phyloP scores from a whole-genome alignment of 2,888 invertebrate species.

The Cephalotes varians region DNA sequence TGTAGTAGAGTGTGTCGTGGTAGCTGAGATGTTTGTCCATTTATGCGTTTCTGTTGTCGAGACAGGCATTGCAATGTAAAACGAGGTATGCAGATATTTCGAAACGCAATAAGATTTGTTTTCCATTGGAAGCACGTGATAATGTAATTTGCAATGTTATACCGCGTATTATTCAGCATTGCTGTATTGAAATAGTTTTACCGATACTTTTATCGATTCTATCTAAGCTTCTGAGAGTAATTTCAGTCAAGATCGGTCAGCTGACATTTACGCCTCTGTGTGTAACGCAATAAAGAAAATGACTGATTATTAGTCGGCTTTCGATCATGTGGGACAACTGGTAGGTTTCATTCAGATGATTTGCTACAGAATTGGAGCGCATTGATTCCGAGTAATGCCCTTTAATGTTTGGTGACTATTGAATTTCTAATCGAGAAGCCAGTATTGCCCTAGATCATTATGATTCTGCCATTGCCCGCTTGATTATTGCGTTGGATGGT shows the following conservation, averaged over 20 bases:
- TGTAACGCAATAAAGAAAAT: slow-evolving; percentile 59
- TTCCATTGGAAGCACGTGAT: neutral
- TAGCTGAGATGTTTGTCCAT: neutral
- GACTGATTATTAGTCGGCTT: slow-evolving; percentile 53
- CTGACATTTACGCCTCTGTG: slow-evolving; percentile 61
- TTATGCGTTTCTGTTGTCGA: slow-evolving; percentile 43
- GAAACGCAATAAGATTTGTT: slow-evolving; percentile 41
- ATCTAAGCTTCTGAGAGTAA: slow-evolving; percentile 35
- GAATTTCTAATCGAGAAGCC: slow-evolving; percentile 68
- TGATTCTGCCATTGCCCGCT: neutral
- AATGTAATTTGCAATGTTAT: slow-evolving; percentile 36
- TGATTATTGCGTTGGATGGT: slow-evolving; percentile 55
- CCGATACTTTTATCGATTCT: slow-evolving; percentile 34
- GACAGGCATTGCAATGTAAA: slow-evolving; percentile 38
- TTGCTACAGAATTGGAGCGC: slow-evolving; percentile 57
- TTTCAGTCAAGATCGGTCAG: slow-evolving; percentile 50
- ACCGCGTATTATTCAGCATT: neutral
- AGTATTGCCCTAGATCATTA: slow-evolving; percentile 57
- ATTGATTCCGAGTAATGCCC: slow-evolving; percentile 58
- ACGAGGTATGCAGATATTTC: slow-evolving; percentile 34
- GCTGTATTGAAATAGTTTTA: neutral
- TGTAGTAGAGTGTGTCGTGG: neutral
- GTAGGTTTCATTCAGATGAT: neutral
- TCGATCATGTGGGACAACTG: slow-evolving; percentile 60
- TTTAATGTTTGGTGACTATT: slow-evolving; percentile 67